Base-by-base conservation (phyloP, 2,888 invertebrate species). In the Drosophila colorata region DNA sequence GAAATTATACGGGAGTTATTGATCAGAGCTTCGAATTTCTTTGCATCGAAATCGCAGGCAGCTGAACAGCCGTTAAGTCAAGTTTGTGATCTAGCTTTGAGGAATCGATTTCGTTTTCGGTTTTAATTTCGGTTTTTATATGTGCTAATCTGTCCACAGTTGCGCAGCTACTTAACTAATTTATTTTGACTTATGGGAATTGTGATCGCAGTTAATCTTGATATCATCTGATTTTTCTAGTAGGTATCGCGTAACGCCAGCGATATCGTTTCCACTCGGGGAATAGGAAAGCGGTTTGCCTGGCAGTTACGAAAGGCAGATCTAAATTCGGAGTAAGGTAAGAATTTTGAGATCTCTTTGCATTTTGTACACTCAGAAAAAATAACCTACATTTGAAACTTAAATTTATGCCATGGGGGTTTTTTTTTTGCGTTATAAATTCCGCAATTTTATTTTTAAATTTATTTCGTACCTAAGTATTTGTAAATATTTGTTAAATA, bases 1-100 rank as follows among this genome's bases (percentile, higher is more conserved):
- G 53, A 59, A 41, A 61, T 70, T 65, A 41, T 46, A 63, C 67
- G 73, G 83, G 68, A 82, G 80, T 82, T 83, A 72, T 61, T 64
- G 64, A 41, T 43, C 38, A 44, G 31, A 52, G 72, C 43, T 28
- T 77, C 64, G 46, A 46, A 38, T 77, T 76, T 73, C 78, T 77
- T 35, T 49, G 41, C 4, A 8, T 7, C 6, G 7, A 28, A 4
- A 3, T 3, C 20, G 20, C 20, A 20, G 20, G 20, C 20, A 20
- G 20, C 20, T 20, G 25, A 8, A n/a, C n/a, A n/a, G n/a, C n/a
- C 28, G 7, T 8, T 8, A 1, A 28, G 28, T 7, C 46, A 16
- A 59, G 46, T 33, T 25, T n/a, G 28, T 16, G 18, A 23, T 55
- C 2, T 14, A 28, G 31, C 37, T 16, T 9, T 14, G 5, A 44